A percentile compares a stretch with the other conserved stretches of the same genome.
Conservation (phyloP, 1,140 invertebrate genomes). For the Dinothrombium tinctorium region DNA sequence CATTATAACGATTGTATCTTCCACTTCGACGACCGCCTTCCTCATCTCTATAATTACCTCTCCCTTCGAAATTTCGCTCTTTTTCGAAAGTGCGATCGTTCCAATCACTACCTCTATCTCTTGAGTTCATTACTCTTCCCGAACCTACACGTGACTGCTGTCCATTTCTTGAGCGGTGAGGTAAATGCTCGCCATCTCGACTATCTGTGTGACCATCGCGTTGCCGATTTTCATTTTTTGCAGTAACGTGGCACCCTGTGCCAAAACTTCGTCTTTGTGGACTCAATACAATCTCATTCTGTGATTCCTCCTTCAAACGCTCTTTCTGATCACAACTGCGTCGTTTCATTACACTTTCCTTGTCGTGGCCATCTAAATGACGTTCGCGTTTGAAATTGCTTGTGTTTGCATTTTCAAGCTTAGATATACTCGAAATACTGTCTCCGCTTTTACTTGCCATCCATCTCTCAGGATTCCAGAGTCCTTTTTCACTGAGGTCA, state of each 20-base stretch:
- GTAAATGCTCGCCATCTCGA: neutral
- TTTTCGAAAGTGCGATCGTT: neutral
- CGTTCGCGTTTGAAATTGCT: slow-evolving; percentile 13
- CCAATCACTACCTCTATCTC: neutral
- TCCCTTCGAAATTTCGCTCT: neutral
- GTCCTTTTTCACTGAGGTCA: slow-evolving; percentile 19
- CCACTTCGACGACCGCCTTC: neutral
- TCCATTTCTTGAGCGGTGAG: neutral
- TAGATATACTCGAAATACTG: neutral
- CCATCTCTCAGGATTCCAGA: slow-evolving; percentile 37
- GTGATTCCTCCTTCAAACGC: slow-evolving; percentile 44
- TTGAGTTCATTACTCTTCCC: neutral
- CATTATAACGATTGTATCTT: neutral
- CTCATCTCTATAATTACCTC: neutral
- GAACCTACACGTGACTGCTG: neutral
- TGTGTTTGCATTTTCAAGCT: slow-evolving; percentile 11
- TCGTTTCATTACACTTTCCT: slow-evolving; percentile 22
- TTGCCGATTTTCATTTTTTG: neutral
- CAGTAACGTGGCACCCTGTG: slow-evolving; percentile 37
- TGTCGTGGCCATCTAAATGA: slow-evolving; percentile 7
- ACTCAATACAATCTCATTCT: slow-evolving; percentile 52
- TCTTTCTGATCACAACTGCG: slow-evolving; percentile 38
- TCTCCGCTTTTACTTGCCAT: slow-evolving; percentile 25
- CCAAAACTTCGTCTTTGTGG: slow-evolving; percentile 58
- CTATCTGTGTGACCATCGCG: neutral